These are phyloP conservation scores for Gopherus evgoodei DNA, from an alignment of 2,113 vertebrate species.

Conservation along the genomic window DNA sequence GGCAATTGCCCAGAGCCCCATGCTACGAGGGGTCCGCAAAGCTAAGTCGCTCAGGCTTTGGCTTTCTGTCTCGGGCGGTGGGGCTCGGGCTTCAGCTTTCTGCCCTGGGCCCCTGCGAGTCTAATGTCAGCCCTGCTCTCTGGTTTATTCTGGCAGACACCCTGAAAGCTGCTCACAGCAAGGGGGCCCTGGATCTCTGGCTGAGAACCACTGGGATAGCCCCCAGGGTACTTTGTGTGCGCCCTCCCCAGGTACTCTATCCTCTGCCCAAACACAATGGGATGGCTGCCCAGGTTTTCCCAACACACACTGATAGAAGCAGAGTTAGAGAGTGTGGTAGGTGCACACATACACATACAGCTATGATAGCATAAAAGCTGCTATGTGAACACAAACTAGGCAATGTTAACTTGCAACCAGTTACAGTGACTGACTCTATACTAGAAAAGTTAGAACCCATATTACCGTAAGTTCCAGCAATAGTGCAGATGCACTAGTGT, in stretches of 20 bases:
- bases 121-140: too few species aligned
- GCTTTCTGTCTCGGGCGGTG: too few species aligned
- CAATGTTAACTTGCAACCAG: not conserved
- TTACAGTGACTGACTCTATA: not conserved
- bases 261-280: not conserved
- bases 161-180: too few species aligned
- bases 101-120: too few species aligned
- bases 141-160: too few species aligned
- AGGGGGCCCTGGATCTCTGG: too few species aligned
- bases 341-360: not conserved
- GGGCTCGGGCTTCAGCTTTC: too few species aligned
- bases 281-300: not conserved
- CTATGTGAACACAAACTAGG: not conserved
- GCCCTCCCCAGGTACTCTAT: not conserved
- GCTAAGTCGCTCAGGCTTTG: too few species aligned
- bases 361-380: not conserved
- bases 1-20: too few species aligned
- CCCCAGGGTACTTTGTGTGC: not conserved
- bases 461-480: not conserved
- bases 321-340: not conserved
- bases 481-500: not conserved
- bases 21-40: too few species aligned
- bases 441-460: not conserved
- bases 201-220: not conserved
- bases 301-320: not conserved